phyloP scores from a whole-genome alignment of 2,797 vertebrate genomes.

The Sebastes oblongus region DNA sequence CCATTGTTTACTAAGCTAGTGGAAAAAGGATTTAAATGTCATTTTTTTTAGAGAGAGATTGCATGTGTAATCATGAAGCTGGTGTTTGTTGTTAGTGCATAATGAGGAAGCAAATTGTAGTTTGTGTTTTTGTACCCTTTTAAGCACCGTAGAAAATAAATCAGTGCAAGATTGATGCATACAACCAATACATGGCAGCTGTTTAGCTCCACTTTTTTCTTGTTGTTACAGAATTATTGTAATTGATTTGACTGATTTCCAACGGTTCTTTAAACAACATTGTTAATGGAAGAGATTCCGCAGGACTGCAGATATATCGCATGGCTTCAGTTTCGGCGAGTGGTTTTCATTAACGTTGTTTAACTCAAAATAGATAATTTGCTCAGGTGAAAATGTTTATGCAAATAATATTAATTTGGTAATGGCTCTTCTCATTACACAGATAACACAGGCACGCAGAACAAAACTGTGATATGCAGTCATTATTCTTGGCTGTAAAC shows the following conservation, averaged over 20 bases:
- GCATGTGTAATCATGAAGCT: conserved; percentile 23
- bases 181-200: conserved; percentile 3
- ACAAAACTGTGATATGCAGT: conserved; percentile 15
- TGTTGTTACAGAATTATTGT: not conserved
- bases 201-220: conserved; percentile 17
- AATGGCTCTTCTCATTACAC: conserved; percentile 46
- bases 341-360: conserved; percentile 33
- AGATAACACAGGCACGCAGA: conserved; percentile 33
- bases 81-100: conserved; percentile 18
- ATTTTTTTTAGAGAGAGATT: conserved; percentile 30
- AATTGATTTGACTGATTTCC: conserved; percentile 17
- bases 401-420: conserved; percentile 52
- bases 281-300: conserved; percentile 20
- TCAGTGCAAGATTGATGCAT: not conserved
- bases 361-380: conserved; percentile 40
- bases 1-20: conserved; percentile 77
- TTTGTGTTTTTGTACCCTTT: not conserved
- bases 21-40: conserved; percentile 61
- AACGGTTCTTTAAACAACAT: not conserved
- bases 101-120: conserved; percentile 11
- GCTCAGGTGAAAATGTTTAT: conserved; percentile 46
- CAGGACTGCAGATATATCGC: conserved; percentile 5
- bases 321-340: conserved; percentile 26
- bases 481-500: conserved; percentile 47
- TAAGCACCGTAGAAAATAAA: not conserved